Evolutionary conservation across 2,888 invertebrate genomes (phyloP).

Genomic region (Chymomyza amoena): DNA sequence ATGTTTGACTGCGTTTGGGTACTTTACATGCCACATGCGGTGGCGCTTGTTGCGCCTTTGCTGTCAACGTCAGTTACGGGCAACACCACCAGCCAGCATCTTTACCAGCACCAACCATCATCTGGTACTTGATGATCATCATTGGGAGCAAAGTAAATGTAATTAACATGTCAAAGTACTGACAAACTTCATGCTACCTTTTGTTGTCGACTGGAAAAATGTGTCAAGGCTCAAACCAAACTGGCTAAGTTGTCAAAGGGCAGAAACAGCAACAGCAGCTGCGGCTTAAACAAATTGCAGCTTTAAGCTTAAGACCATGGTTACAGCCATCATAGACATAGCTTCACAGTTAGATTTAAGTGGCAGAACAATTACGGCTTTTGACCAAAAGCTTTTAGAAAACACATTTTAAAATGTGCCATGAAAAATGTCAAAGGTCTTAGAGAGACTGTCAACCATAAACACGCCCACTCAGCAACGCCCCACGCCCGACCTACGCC

Average conservation of each 20-base stretch:
- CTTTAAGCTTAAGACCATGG: not conserved
- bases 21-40: not conserved
- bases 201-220: constrained; percentile 46
- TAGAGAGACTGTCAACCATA: constrained; percentile 19
- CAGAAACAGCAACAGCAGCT: not conserved
- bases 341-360: not conserved
- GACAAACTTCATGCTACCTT: constrained; percentile 45
- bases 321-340: constrained; percentile 25
- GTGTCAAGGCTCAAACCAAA: constrained; percentile 43
- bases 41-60: constrained; percentile 18
- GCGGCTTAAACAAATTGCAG: not conserved
- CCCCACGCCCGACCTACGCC: not conserved
- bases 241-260: not conserved
- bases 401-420: not conserved
- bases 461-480: not conserved
- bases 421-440: constrained; percentile 29
- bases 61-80: constrained; percentile 28
- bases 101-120: constrained; percentile 12
- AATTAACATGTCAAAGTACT: constrained; percentile 62
- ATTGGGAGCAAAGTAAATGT: constrained; percentile 42
- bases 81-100: constrained; percentile 1
- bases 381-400: not conserved
- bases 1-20: not conserved
- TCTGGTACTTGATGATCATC: constrained; percentile 3
- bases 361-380: not conserved